phyloP scores from a whole-genome alignment of 1,140 invertebrate genomes.

The Hetaerina americana region DNA sequence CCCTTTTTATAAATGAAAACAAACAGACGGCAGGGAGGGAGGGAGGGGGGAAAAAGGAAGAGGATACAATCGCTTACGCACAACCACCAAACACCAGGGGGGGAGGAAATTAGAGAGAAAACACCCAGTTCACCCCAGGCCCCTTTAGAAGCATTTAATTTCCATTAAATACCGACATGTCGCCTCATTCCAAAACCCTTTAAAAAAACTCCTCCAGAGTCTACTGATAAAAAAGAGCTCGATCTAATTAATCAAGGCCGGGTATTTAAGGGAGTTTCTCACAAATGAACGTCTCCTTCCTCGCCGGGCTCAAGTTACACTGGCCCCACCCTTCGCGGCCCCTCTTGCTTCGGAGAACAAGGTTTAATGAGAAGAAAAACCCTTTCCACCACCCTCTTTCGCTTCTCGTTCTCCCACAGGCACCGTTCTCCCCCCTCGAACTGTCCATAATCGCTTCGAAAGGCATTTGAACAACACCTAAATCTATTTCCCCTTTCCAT shows the following conservation, averaged over 20 bases:
- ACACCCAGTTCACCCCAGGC: neutral
- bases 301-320: neutral
- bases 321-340: neutral
- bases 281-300: neutral
- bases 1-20: neutral
- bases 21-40: neutral
- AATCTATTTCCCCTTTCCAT: too few relatives aligned
- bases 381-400: neutral
- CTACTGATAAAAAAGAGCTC: neutral
- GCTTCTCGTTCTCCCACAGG: neutral
- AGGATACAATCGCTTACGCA: too few relatives aligned
- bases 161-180: neutral
- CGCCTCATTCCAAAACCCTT: neutral
- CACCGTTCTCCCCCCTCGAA: too few relatives aligned
- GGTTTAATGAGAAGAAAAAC: neutral
- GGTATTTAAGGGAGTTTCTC: neutral
- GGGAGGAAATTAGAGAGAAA: neutral
- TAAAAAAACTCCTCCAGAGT: neutral
- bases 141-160: neutral
- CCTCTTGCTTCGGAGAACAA: neutral
- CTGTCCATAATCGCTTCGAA: too few relatives aligned
- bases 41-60: neutral
- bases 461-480: too few relatives aligned
- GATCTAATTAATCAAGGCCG: neutral
- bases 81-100: too few relatives aligned